Conservation (phyloP, 2,113 vertebrate species). For the Neogale vison region DNA sequence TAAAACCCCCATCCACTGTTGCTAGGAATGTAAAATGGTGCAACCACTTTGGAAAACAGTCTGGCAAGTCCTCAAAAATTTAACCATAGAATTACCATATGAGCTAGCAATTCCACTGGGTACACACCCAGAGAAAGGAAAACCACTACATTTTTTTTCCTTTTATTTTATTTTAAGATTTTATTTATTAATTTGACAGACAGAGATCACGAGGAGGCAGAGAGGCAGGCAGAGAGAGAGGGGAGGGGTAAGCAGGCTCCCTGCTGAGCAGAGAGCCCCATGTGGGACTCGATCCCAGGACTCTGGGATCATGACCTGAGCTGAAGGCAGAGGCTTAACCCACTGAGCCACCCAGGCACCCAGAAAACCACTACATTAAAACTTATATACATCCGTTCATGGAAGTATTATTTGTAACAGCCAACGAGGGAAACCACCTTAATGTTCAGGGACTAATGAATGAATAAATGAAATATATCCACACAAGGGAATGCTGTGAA, state of each 20-base stretch:
- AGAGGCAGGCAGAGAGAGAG: too few species aligned
- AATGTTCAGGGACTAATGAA: neutral
- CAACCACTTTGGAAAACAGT: neutral
- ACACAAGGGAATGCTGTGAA: neutral
- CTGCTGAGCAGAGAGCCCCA: too few species aligned
- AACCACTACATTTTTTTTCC: neutral
- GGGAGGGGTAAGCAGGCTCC: too few species aligned
- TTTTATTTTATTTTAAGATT: too few species aligned
- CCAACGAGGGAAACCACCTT: neutral
- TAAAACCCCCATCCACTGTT: neutral
- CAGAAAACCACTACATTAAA: neutral
- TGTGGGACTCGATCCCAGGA: too few species aligned
- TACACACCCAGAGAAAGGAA: neutral
- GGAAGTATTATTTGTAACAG: neutral
- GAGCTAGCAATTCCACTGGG: neutral
- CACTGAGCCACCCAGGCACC: too few species aligned
- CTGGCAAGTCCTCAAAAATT: neutral
- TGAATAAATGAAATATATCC: neutral
- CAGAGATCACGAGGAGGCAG: too few species aligned
- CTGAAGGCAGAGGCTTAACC: too few species aligned
- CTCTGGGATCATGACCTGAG: too few species aligned
- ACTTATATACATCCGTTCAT: neutral
- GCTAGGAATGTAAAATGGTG: neutral
- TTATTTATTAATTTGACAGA: too few species aligned
- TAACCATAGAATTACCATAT: neutral